These are phyloP conservation scores for Hymenopus coronatus DNA, from an alignment of 2,888 invertebrate species.

Conservation along the genomic window DNA sequence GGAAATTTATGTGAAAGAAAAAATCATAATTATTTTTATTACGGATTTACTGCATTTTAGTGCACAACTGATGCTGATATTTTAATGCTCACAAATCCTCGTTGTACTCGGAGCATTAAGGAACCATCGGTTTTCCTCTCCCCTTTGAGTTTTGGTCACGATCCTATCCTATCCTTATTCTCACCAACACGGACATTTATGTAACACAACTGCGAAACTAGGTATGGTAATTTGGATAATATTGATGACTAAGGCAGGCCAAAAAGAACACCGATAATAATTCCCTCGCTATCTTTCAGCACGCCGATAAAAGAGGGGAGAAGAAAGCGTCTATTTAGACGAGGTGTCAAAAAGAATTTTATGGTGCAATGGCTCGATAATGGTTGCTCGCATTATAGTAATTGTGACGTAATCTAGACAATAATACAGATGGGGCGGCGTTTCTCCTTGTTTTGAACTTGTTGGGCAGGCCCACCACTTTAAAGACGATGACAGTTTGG, in stretches of 20 bases:
- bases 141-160: background rate
- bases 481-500: background rate
- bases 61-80: no score
- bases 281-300: background rate
- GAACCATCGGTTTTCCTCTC: background rate
- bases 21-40: no score
- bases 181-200: background rate
- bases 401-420: background rate
- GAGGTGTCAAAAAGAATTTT: constrained; percentile 4
- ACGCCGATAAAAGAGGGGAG: background rate
- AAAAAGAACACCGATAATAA: background rate
- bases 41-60: no score
- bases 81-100: no score
- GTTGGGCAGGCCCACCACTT: background rate
- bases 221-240: background rate
- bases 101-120: background rate
- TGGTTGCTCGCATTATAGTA: background rate
- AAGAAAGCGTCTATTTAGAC: background rate
- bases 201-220: background rate
- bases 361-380: background rate
- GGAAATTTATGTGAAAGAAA: no score
- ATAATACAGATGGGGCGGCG: background rate
- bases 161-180: background rate
- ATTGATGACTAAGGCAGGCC: background rate
- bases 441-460: background rate